These are phyloP conservation scores for Pollachius pollachius DNA, from an alignment of 2,113 vertebrate genomes.

Conservation along the genomic window DNA sequence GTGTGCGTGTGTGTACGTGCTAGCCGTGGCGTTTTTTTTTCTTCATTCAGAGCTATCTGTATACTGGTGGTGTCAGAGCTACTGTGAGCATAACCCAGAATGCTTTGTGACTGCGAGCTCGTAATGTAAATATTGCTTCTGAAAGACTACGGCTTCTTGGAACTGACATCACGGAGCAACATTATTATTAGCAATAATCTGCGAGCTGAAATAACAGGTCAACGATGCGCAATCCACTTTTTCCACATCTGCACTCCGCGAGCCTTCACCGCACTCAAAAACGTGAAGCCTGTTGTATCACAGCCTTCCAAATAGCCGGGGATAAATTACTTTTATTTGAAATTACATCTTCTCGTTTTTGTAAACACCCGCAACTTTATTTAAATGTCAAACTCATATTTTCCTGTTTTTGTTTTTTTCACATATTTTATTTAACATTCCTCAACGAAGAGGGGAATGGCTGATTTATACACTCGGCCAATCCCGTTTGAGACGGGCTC, in stretches of 20 bases:
- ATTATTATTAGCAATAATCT: slow-evolving; percentile 47
- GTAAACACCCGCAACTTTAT: slow-evolving; percentile 11
- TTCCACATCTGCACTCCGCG: slow-evolving; percentile 14
- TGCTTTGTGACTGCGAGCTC: slow-evolving; percentile 23
- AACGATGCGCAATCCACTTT: slow-evolving; percentile 24
- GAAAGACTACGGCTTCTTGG: slow-evolving; percentile 41
- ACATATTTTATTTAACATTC: slow-evolving; percentile 21
- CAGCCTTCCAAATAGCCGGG: not conserved
- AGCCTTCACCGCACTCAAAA: too few species aligned
- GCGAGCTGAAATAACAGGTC: slow-evolving; percentile 38
- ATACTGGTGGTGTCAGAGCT: not conserved
- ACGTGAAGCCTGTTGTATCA: not conserved
- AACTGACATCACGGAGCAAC: slow-evolving; percentile 54
- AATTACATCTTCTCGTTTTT: slow-evolving; percentile 18
- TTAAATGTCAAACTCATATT: slow-evolving; percentile 9
- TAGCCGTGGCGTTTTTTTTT: too few species aligned
- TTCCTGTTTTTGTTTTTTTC: too few species aligned
- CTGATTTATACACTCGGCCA: not conserved
- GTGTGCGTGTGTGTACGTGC: too few species aligned
- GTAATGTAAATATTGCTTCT: slow-evolving; percentile 53
- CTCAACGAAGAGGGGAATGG: slow-evolving; percentile 16
- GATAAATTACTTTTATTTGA: slow-evolving; percentile 24
- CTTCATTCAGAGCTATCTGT: not conserved
- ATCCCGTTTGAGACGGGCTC: not conserved
- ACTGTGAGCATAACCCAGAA: slow-evolving; percentile 24